Evolutionary conservation across 2,888 invertebrate genomes (phyloP), one percentile per base, ranked within the genome.

Genomic region (Erebia ligea): DNA sequence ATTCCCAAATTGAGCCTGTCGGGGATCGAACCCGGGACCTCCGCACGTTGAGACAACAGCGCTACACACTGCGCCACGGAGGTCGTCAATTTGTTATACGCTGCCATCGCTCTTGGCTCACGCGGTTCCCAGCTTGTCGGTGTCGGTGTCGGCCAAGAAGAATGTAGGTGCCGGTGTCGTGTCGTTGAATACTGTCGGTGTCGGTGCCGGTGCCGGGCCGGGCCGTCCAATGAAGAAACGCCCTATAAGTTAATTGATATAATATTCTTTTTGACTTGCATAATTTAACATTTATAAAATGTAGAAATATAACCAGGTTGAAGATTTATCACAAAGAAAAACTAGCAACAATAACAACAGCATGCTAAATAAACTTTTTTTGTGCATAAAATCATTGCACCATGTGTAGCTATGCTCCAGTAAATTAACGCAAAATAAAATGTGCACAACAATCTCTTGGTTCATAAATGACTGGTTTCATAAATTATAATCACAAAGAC

Each of bases 181-280:
- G n/a, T n/a, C n/a, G n/a, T n/a, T n/a, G n/a, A n/a, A n/a, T n/a
- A n/a, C n/a, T n/a, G n/a, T n/a, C n/a, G n/a, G n/a, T n/a, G n/a
- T n/a, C n/a, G n/a, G n/a, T n/a, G n/a, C n/a, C n/a, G n/a, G n/a
- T n/a, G n/a, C n/a, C n/a, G n/a, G n/a, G n/a, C n/a, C n/a, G n/a
- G n/a, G n/a, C n/a, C n/a, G n/a, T n/a, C n/a, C n/a, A n/a, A n/a
- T n/a, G n/a, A n/a, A n/a, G n/a, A n/a, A n/a, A n/a, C n/a, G n/a
- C n/a, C n/a, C n/a, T n/a, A 74, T 68, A 69, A 59, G 66, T 70
- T 72, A 69, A 61, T 48, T 66, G 58, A 67, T 59, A 67, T 58
- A 40, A 67, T 58, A 40, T 59, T 40, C 45, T 50, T 57, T 64
- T 59, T 58, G 25, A 59, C 62, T 67, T 67, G 45, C 61, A 67